Evolutionary conservation across 2,888 invertebrate genomes (phyloP), one percentile per base, ranked within the genome.

Genomic region (Lobophora halterata): DNA sequence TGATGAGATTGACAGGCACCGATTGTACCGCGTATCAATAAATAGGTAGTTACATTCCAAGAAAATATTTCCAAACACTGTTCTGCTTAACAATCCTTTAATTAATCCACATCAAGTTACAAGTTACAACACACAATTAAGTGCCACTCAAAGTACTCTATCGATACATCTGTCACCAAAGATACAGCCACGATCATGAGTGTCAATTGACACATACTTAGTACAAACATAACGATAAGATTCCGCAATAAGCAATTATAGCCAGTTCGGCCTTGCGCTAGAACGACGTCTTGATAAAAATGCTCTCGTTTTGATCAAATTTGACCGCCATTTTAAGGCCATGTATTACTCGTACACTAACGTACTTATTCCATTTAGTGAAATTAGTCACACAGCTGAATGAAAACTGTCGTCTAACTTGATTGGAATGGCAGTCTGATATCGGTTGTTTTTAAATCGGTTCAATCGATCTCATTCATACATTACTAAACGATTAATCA

Each of bases 241-340:
- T 59, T 57, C 59, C 59, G 65, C 60, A 65, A 63, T 55, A 59
- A 58, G 57, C 58, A 72, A 68, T 66, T 57, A 58, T 58, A 58
- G 34, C 10, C 20, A 6, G 61, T 49, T 48, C 53, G 65, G 61
- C 72, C 71, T 74, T 71, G 67, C 45, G 40, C 49, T 34, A 37
- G 21, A 37, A 43, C 21, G 45, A 53, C 35, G 42, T 55, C 52
- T 64, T 46, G 52, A 60, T 61, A 55, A 54, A 37, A 35, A 29
- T 40, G 33, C 40, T 41, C 36, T 37, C 30, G 33, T 36, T 16
- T 16, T 6, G 18, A 39, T 53, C 44, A 46, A 34, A 45, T 41
- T 18, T 30, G 36, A 32, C 32, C 31, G 20, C 31, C 23, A 27
- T 12, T 6, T 17, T 16, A 16, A 26, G 35, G 27, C 31, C 31